Base-by-base conservation (phyloP, 2,888 invertebrate genomes). In the Drosophila subquinaria region DNA sequence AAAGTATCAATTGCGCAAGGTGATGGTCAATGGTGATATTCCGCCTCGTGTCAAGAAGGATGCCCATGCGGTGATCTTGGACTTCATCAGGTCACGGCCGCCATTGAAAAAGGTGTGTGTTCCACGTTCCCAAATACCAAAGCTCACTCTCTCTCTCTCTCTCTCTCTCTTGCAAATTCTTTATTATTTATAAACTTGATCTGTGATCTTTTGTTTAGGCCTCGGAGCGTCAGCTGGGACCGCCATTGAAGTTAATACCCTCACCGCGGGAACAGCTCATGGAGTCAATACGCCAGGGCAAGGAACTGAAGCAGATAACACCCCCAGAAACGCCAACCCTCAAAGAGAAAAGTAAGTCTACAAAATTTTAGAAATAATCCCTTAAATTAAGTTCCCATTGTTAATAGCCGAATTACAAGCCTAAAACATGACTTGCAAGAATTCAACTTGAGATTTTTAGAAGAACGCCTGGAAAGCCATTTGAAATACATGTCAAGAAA, bases 51-150 rank as follows among this genome's bases (percentile, higher is more conserved):
- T 98, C 65, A 97, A 97, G 93, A 98, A 98, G 93, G 98, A 98
- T 94, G 98, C 98, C 30, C 98, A 98, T 93, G 97, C 97, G 69
- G 95, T 98, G 93, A 98, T 98, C 92, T 95, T 99, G 91, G 98
- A 99, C 93, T 99, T 98, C 94, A 99, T 99, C 92, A 95, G 98
- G 92, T 98, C 98, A 91, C 95, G 98, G 92, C 98, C 98, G 67
- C 98, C 98, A 75, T 94, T 98, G 62, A 96, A 96, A 94, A 98
- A 98, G 94, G 97, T 96, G 93, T 92, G 93, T 88, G 2, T 27
- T 27, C 40, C 11, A 42, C 51, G 48, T 45, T 15, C 62, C 57
- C 63, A 35, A 65, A 52, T 17, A 13, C 61, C 27, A 45, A 43
- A 9, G 17, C 33, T 60, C 45, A 11, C n/a, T 2, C 20, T n/a